Base-by-base conservation (phyloP, 2,113 vertebrate species). In the Verasper variegatus region DNA sequence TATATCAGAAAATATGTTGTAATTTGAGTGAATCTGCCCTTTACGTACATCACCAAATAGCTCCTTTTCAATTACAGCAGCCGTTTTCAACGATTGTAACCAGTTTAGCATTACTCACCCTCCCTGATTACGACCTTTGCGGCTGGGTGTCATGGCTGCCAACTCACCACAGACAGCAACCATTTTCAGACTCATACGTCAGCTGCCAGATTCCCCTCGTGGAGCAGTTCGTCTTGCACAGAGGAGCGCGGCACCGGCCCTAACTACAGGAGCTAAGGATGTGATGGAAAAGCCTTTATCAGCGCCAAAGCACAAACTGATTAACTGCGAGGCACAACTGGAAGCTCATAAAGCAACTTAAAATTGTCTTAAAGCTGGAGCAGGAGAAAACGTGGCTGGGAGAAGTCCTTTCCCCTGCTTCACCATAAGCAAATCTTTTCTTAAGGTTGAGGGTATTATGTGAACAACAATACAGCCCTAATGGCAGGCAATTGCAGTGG, bases 401-500 rank as follows among this genome's bases (percentile, higher is more conserved):
- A 81, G 76, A 86, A 80, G 71, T 76, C 37, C 24, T 72, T 79
- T 37, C 57, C 49, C 26, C 47, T 13, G 0, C 52, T 65, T 21
- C 17, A 68, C 70, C 69, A 74, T 65, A 74, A 78, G 82, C 72
- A 80, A 71, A 71, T 85, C 82, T 89, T 92, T 82, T 89, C 87
- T 86, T 88, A 63, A 83, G 68, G 70, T 68, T 76, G 77, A 70
- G 58, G 76, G 76, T 67, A 88, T 89, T 90, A 78, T 88, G 76
- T 82, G 80, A 78, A 73, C 79, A 90, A 93, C 93, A 92, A 93
- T 91, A 78, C 81, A 61, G 51, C 70, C 63, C 78, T 89, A 89
- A 91, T 92, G 84, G 80, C 74, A 86, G 88, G 90, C 91, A 90
- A 93, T 92, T 89, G 89, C 78, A 71, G 80, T 64, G 74, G 68